Evolutionary conservation across 1,140 invertebrate species (phyloP), one percentile per base, ranked within the genome.

Genomic region (Drosophila repleta): DNA sequence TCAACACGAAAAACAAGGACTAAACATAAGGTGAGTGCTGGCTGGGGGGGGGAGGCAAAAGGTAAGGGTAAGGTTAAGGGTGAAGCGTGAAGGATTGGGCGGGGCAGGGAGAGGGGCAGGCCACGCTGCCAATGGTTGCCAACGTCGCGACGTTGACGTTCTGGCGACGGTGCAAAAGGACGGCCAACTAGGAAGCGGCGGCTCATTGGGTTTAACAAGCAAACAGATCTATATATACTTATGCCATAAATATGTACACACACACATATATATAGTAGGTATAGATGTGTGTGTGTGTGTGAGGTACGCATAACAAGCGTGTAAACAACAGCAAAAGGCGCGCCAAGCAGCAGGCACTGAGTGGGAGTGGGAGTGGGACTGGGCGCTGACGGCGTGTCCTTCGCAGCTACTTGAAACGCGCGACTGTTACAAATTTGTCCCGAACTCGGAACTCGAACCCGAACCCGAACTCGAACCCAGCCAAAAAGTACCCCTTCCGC

Each of bases 1-100:
- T 90, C 85, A 90, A 90, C 85, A 87, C 78, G 77, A 83, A 81
- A 65, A 90, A 83, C 76, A 78, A 57, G 79, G 7, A 24, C 21
- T 15, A 3, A 41, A 35, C 62, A 65, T 11, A 35, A 63, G 73
- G 62, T 37, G 58, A 8, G 43, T 4, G 29, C 29, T n/a, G n/a
- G 6, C 7, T 29, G 32, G 29, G 29, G 29, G 6, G 1, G 7
- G 32, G 29, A 8, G 29, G 7, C 29, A 32, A 65, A 64, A 58
- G 48, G 74, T 51, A 58, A 63, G 72, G 72, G 61, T 35, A 60
- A 8, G 43, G 17, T 39, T 66, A 91, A 92, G 90, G 85, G 20
- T 61, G 82, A 82, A 80, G 24, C 4, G 80, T 76, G 81, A n/a
- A 18, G 21, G 61, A 24, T 41, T 21, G 49, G 43, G 21, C n/a